Evolutionary conservation across 2,888 invertebrate species (phyloP), one percentile per base, ranked within the genome.

Genomic region (Itoplectis maculator): DNA sequence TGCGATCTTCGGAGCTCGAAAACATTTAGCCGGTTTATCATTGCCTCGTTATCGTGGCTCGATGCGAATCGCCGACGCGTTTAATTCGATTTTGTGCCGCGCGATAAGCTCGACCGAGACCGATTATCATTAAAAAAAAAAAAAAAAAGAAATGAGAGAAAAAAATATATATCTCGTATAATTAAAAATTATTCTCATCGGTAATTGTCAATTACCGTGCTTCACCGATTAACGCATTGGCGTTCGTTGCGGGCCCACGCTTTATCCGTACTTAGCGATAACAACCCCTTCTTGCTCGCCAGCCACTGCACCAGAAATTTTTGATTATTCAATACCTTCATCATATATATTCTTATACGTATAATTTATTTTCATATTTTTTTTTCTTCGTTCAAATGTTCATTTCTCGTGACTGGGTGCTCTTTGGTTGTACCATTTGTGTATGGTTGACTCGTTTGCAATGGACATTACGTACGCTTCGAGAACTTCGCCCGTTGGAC

Each of bases 261-360:
- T 88, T 89, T 88, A 87, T 90, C 87, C 88, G 88, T 90, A 88
- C 86, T 89, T 91, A 91, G 90, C 88, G 87, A 89, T 88, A 86
- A 89, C 69, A 86, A 87, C 88, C 88, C 87, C 88, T 89, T 88
- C 88, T 91, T 90, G 91, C 91, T 91, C 90, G 91, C 90, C 89
- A 91, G 88, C 89, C 91, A 90, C 90, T 91, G 91, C 91, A 91
- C 91, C 87, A 89, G 56, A 82, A 86, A 81, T 79, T 2, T 66
- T 72, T 75, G 29, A 84, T 79, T 83, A 20, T 40, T 3, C 5
- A 65, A 81, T 51, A 75, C 56, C 74, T 72, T 56, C 56, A 79
- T 72, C n/a, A 54, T 29, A 13, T 65, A 51, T 23, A 18, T 73
- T 45, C 75, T 54, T 65, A 35, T 8, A 59, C 29, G 13, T 29